Evolutionary conservation across 2,113 vertebrate species (phyloP).

Genomic region (Verasper variegatus): DNA sequence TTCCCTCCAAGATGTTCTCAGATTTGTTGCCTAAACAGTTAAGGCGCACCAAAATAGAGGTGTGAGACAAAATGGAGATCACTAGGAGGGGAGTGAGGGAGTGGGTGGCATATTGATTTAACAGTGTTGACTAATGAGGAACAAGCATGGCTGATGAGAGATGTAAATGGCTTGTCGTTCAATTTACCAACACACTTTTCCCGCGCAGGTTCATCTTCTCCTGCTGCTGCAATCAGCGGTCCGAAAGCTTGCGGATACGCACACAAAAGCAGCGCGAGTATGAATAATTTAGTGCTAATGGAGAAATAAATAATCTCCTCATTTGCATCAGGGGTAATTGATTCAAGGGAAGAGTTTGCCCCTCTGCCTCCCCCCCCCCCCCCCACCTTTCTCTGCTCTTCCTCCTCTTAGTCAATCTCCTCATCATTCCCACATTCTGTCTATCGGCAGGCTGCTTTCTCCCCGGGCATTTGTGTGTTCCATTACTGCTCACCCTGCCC

Average conservation of each 20-base stretch:
- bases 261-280: constrained; percentile 33
- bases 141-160: constrained; percentile 70
- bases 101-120: constrained; percentile 65
- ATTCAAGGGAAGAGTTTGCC: constrained; percentile 61
- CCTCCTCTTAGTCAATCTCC: constrained; percentile 47
- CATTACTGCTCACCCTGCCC: constrained; percentile 78
- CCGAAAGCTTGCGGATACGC: constrained; percentile 22
- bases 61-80: constrained; percentile 44
- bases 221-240: constrained; percentile 31
- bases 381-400: constrained; percentile 21
- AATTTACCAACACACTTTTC: constrained; percentile 53
- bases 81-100: constrained; percentile 28
- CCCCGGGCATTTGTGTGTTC: constrained; percentile 74
- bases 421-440: constrained; percentile 72
- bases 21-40: not conserved
- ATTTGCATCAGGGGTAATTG: constrained; percentile 70
- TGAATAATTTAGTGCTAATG: constrained; percentile 79
- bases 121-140: constrained; percentile 73
- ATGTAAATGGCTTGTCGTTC: constrained; percentile 75
- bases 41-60: constrained; percentile 28
- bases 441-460: constrained; percentile 61
- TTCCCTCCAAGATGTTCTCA: not conserved
- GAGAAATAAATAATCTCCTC: constrained; percentile 76
- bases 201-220: constrained; percentile 22
- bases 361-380: constrained; percentile 30